phyloP scores from a whole-genome alignment of 2,113 vertebrate species.

The Catharus minimus region DNA sequence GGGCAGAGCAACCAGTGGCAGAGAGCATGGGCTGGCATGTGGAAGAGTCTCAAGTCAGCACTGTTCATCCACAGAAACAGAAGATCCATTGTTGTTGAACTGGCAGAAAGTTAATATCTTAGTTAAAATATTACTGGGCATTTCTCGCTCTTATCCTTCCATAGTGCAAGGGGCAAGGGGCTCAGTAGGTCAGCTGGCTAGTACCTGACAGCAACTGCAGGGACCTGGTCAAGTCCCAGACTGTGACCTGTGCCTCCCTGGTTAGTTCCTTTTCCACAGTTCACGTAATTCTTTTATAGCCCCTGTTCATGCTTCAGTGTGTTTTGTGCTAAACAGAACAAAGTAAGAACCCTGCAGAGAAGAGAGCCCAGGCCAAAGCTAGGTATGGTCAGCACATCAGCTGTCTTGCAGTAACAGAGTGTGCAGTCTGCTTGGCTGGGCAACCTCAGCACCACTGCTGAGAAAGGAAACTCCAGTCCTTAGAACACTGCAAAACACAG shows the following conservation, averaged over 20 bases:
- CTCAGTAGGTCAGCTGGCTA: conserved; percentile 57
- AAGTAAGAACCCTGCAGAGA: background rate
- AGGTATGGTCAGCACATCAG: background rate
- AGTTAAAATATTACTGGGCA: conserved; percentile 68
- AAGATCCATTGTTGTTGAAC: conserved; percentile 31
- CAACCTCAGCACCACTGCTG: background rate
- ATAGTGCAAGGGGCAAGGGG: conserved; percentile 61
- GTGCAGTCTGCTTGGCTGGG: accelerated
- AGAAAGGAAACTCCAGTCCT: background rate
- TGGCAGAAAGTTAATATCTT: conserved; percentile 35
- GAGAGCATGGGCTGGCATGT: background rate
- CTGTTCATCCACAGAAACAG: conserved; percentile 29
- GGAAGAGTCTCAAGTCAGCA: conserved; percentile 39
- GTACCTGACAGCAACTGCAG: conserved; percentile 28
- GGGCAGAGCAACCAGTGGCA: background rate
- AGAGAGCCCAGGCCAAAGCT: background rate
- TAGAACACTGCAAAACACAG: background rate
- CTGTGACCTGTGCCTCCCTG: conserved; percentile 28
- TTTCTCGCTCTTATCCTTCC: conserved; percentile 47
- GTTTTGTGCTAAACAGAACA: conserved; percentile 5
- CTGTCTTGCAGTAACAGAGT: background rate
- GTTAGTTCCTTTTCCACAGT: conserved; percentile 14
- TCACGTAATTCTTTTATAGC: background rate
- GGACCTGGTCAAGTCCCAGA: background rate
- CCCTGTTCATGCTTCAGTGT: background rate